phyloP scores from a whole-genome alignment of 2,888 invertebrate species.

The Eustalomyia histrio region DNA sequence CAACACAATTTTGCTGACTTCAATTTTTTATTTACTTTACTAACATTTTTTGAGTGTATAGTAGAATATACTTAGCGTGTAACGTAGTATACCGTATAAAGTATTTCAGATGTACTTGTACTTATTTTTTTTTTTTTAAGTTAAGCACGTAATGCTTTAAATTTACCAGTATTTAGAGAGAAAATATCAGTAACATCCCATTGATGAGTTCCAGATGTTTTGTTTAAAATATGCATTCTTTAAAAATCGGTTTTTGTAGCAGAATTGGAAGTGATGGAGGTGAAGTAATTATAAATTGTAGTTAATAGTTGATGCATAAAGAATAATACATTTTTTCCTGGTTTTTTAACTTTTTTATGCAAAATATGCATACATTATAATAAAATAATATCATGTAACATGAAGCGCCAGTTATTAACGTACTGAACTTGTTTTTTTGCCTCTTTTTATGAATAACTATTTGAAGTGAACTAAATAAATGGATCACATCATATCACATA shows the following conservation, averaged over 20 bases:
- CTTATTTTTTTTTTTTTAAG: too few species aligned
- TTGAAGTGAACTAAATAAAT: neutral
- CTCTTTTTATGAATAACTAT: neutral
- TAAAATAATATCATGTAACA: constrained; percentile 28
- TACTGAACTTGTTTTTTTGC: constrained; percentile 6
- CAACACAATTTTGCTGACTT: too few species aligned
- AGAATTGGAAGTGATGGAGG: neutral
- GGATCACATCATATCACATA: neutral
- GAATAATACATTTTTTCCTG: neutral
- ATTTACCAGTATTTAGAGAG: too few species aligned
- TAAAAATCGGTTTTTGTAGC: neutral
- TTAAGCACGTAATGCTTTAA: too few species aligned
- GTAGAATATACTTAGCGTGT: too few species aligned
- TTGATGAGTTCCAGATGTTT: too few species aligned
- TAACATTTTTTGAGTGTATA: too few species aligned
- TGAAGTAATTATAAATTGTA: neutral
- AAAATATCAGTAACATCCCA: too few species aligned
- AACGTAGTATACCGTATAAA: too few species aligned
- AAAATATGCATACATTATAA: neutral
- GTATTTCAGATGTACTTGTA: too few species aligned
- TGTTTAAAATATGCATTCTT: too few species aligned
- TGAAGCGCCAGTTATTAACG: constrained; percentile 59
- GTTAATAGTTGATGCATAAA: constrained; percentile 2
- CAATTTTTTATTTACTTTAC: too few species aligned
- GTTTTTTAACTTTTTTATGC: neutral